Base-by-base conservation (phyloP, 2,113 vertebrate species). In the Chionodraco myersi region DNA sequence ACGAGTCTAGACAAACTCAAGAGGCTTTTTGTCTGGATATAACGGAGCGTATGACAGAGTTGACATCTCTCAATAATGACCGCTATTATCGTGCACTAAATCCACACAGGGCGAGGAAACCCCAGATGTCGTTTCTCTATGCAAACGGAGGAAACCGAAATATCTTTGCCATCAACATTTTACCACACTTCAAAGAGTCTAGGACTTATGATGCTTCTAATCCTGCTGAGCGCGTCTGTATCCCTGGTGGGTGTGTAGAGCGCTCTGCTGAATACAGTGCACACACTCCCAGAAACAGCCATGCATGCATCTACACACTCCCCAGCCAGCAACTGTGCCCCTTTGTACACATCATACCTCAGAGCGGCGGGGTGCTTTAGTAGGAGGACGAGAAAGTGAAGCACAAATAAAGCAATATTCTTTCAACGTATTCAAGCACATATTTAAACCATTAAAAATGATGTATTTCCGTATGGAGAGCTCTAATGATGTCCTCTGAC, bases 191-290 rank as follows among this genome's bases (percentile, higher is more conserved):
- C 63, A 73, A 82, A 88, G 72, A 73, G 49, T 56, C 23, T 21
- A 67, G 41, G 76, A 89, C 67, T 78, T 85, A 67, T 83, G 71
- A 82, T 85, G 82, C 12, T n/a, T 75, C 72, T 86, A 88, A 91
- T 88, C 85, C 77, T 86, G 72, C 83, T 72, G 80, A 86, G 88
- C 53, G 6, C 23, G 64, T 69, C 79, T 60, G 70, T 68, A 62
- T 87, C 89, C 79, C 84, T 84, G 53, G 72, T 87, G 85, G 71
- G 79, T 82, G 78, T 56, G 58, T 15, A 30, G 73, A 85, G 71
- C 44, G 47, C 82, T 83, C 57, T 3, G 12, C 75, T 84, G 79
- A 85, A 87, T 83, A 82, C 44, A 30, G 66, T 34, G 56, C 60
- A 49, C 72, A 77, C 68, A 49, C 65, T 79, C 26, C 47, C 68